These are phyloP conservation scores for Stegophylla sp. DNA, from an alignment of 2,888 invertebrate species.

Conservation along the genomic window DNA sequence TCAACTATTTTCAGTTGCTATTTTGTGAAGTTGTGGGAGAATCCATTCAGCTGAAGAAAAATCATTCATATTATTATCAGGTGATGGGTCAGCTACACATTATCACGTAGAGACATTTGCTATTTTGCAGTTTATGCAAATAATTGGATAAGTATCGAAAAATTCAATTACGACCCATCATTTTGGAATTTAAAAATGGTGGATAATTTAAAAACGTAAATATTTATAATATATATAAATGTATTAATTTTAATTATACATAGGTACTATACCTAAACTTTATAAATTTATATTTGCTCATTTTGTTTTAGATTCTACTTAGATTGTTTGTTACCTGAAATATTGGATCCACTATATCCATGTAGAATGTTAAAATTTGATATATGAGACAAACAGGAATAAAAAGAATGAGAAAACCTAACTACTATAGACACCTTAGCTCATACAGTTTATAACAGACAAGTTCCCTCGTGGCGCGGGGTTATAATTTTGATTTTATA, in stretches of 20 bases:
- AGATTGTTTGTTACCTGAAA: not conserved
- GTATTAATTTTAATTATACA: too few species aligned
- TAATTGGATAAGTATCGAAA: not conserved
- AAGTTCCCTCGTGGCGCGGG: too few species aligned
- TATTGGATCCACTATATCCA: too few species aligned
- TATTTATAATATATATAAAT: not conserved
- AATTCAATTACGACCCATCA: not conserved
- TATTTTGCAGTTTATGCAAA: not conserved
- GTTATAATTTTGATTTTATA: too few species aligned
- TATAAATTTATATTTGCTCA: not conserved
- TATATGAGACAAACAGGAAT: too few species aligned
- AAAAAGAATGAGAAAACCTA: too few species aligned
- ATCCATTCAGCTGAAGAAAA: not conserved
- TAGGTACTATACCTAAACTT: too few species aligned
- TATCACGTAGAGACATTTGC: not conserved
- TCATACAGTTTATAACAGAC: too few species aligned
- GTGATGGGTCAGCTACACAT: not conserved
- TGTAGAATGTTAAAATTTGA: too few species aligned
- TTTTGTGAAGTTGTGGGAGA: not conserved
- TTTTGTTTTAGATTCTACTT: slow-evolving; percentile 9
- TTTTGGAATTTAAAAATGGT: slow-evolving; percentile 1
- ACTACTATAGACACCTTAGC: too few species aligned
- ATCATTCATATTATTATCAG: slow-evolving; percentile 4
- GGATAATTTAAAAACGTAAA: not conserved
- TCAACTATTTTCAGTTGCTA: slow-evolving; percentile 1